Percentiles rank a stretch among this genome's conserved stretches.
These are phyloP conservation scores for Corythoichthys intestinalis DNA, from an alignment of 2,113 vertebrate genomes.

Conservation along the genomic window DNA sequence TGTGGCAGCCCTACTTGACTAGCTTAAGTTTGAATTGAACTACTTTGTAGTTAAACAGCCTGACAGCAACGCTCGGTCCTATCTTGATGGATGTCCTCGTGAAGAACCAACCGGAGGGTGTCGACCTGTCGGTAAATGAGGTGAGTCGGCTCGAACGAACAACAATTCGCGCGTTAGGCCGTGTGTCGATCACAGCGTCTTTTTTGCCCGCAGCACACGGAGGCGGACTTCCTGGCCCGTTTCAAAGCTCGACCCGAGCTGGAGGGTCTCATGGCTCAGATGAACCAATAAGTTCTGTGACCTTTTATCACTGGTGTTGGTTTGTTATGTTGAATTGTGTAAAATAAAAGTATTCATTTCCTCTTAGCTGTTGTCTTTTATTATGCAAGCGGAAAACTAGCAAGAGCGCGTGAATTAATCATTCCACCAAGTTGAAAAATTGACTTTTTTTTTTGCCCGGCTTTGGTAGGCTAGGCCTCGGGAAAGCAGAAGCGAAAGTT, in stretches of 20 bases:
- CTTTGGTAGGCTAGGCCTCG: no score
- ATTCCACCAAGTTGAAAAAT: not conserved
- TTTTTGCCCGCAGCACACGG: not conserved
- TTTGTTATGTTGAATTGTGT: not conserved
- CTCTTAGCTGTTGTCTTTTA: not conserved
- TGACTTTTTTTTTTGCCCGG: not conserved
- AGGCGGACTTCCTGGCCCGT: slow-evolving; percentile 5
- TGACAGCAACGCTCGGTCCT: slow-evolving; percentile 75
- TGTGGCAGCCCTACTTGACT: not conserved
- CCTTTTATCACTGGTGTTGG: not conserved
- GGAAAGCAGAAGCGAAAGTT: not conserved
- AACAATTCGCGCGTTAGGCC: not conserved
- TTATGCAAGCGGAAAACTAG: not conserved
- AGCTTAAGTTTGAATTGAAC: not conserved
- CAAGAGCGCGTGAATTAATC: not conserved
- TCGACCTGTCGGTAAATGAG: slow-evolving; percentile 80
- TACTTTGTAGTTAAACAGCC: slow-evolving; percentile 67
- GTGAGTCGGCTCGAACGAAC: slow-evolving; percentile 49
- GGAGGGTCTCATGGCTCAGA: slow-evolving; percentile 7
- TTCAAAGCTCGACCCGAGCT: slow-evolving; percentile 9
- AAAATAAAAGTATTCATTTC: no score
- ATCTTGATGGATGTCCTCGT: slow-evolving; percentile 83
- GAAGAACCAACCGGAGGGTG: slow-evolving; percentile 86
- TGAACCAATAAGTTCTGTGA: not conserved
- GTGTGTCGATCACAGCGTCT: not conserved